Conservation (phyloP, 2,888 invertebrate species). For the Rhagium mordax region DNA sequence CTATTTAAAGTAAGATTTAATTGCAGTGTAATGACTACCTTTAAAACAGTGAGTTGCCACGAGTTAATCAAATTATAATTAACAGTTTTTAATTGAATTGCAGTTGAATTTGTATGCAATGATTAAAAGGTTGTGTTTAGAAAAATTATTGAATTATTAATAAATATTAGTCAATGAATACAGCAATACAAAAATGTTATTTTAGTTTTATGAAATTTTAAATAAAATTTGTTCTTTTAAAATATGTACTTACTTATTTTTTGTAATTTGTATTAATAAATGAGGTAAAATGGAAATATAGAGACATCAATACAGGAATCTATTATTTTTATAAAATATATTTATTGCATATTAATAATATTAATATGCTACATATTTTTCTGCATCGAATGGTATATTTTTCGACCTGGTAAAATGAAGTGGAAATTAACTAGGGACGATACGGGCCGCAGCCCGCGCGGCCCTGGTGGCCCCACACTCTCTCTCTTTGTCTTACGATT, state of each 20-base stretch:
- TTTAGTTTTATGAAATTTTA: conserved; percentile 11
- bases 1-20: conserved; percentile 4
- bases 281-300: background rate
- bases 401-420: too few species aligned
- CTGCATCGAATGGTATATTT: too few species aligned
- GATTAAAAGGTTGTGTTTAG: conserved; percentile 41
- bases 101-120: conserved; percentile 40
- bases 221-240: conserved; percentile 4
- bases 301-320: background rate
- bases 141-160: conserved; percentile 35
- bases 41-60: conserved; percentile 5
- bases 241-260: conserved; percentile 2
- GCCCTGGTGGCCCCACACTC: too few species aligned
- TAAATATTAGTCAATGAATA: conserved; percentile 46
- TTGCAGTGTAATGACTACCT: conserved; percentile 10
- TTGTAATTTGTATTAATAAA: conserved; percentile 14
- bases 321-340: conserved; percentile 2
- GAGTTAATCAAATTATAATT: conserved; percentile 13
- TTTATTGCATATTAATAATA: too few species aligned
- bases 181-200: conserved; percentile 43
- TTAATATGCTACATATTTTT: too few species aligned
- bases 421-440: too few species aligned
- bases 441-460: too few species aligned
- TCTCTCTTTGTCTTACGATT: too few species aligned
- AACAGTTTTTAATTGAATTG: conserved; percentile 14